These are phyloP conservation scores for Lutjanus erythropterus DNA, from an alignment of 2,113 vertebrate species.

Conservation along the genomic window DNA sequence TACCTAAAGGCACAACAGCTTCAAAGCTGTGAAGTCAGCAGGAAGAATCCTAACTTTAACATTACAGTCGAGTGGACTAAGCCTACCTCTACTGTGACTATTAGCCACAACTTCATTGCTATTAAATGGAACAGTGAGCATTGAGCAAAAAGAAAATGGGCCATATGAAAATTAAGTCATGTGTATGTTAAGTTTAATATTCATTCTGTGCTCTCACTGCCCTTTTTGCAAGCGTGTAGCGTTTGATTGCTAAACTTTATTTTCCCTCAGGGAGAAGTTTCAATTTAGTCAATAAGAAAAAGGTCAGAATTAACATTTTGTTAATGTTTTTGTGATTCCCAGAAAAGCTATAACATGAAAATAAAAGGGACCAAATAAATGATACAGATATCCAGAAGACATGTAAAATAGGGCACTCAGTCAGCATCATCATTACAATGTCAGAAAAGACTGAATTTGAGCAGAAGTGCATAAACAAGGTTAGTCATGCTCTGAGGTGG, in stretches of 20 bases:
- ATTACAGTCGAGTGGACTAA: slow-evolving; percentile 52
- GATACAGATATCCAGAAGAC: slow-evolving; percentile 43
- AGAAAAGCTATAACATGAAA: slow-evolving; percentile 32
- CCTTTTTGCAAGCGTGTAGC: slow-evolving; percentile 58
- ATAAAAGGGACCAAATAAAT: slow-evolving; percentile 25
- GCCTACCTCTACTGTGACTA: slow-evolving; percentile 36
- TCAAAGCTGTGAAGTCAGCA: slow-evolving; percentile 48
- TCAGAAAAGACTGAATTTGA: slow-evolving; percentile 26
- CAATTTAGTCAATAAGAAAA: slow-evolving; percentile 63
- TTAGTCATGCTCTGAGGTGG: slow-evolving; percentile 5
- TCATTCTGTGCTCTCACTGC: slow-evolving; percentile 42
- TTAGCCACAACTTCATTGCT: slow-evolving; percentile 39
- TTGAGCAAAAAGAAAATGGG: slow-evolving; percentile 34
- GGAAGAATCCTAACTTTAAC: slow-evolving; percentile 27
- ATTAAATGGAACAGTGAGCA: slow-evolving; percentile 53
- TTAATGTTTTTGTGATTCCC: slow-evolving; percentile 47
- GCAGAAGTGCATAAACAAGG: not conserved
- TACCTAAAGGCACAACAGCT: slow-evolving; percentile 32
- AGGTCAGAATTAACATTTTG: slow-evolving; percentile 79
- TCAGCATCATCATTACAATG: slow-evolving; percentile 3
- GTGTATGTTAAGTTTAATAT: slow-evolving; percentile 65
- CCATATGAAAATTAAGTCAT: slow-evolving; percentile 57
- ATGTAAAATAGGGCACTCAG: slow-evolving; percentile 26
- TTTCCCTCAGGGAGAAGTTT: slow-evolving; percentile 45
- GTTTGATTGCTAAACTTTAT: slow-evolving; percentile 69